These are phyloP conservation scores for Callipepla squamata DNA, from an alignment of 2,113 vertebrate genomes.

Conservation along the genomic window DNA sequence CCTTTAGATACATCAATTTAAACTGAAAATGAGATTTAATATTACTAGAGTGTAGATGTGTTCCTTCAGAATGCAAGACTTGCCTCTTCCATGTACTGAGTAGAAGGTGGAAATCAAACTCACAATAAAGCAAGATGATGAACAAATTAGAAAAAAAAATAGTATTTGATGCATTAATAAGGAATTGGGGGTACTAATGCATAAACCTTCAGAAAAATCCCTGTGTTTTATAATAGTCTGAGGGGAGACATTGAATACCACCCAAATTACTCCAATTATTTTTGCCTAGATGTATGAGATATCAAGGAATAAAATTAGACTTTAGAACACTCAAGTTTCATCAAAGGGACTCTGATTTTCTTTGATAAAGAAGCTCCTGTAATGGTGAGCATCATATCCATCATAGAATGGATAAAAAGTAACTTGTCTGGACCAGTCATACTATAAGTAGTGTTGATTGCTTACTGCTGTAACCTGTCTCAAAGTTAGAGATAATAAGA, in stretches of 20 bases:
- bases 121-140: neutral
- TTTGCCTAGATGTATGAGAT: neutral
- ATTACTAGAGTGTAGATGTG: neutral
- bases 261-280: accelerated
- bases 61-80: neutral
- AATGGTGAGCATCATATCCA: neutral
- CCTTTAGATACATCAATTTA: neutral
- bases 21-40: neutral
- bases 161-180: neutral
- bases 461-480: neutral
- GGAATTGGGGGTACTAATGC: neutral
- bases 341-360: neutral
- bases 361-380: neutral
- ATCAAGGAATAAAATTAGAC: neutral
- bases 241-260: neutral
- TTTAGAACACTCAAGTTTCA: neutral
- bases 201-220: neutral
- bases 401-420: neutral
- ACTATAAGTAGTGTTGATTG: neutral
- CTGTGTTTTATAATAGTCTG: neutral
- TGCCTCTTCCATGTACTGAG: neutral
- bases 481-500: neutral
- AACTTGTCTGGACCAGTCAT: neutral
- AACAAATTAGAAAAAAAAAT: neutral
- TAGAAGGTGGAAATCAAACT: neutral